Percentiles rank a stretch among this genome's conserved stretches.
Evolutionary conservation across 2,113 vertebrate species (phyloP).

Genomic region (Dicerorhinus sumatrensis): DNA sequence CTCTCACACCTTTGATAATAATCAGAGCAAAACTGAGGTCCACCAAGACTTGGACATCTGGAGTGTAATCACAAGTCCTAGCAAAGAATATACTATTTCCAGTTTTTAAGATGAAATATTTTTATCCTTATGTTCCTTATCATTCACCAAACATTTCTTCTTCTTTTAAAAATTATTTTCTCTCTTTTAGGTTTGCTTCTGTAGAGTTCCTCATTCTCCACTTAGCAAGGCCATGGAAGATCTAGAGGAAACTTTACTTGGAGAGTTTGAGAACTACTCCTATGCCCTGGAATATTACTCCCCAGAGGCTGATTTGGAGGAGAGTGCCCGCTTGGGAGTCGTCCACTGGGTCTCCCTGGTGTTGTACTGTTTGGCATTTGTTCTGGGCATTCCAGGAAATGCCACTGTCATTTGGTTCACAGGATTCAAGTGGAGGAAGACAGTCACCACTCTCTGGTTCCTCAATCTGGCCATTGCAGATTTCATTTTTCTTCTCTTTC

Average conservation of each 20-base stretch:
- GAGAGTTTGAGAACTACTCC: conserved; percentile 87
- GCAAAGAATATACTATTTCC: not conserved
- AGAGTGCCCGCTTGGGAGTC: conserved; percentile 83
- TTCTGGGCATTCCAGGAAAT: conserved; percentile 95
- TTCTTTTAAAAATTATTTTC: not conserved
- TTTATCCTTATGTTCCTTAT: not conserved
- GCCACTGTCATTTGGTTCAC: conserved; percentile 96
- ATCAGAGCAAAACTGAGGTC: not conserved
- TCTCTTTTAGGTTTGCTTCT: conserved; percentile 45
- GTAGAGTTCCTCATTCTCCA: conserved; percentile 63
- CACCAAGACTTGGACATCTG: not conserved
- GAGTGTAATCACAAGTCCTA: not conserved
- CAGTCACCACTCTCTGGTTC: conserved; percentile 94
- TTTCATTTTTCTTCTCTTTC: conserved; percentile 95
- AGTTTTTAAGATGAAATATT: not conserved
- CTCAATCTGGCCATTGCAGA: conserved; percentile 97
- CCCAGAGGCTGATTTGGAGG: conserved; percentile 79
- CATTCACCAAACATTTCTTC: not conserved
- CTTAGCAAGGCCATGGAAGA: conserved; percentile 81
- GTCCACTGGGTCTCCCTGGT: conserved; percentile 93
- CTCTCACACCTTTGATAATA: not conserved
- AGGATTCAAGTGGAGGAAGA: conserved; percentile 94
- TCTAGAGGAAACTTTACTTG: conserved; percentile 55
- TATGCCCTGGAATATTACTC: conserved; percentile 81
- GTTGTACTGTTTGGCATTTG: conserved; percentile 92